A percentile compares a stretch with the other conserved stretches of the same genome.
Evolutionary conservation across 2,888 invertebrate species (phyloP).

Genomic region (Drosophila kambysellisi): DNA sequence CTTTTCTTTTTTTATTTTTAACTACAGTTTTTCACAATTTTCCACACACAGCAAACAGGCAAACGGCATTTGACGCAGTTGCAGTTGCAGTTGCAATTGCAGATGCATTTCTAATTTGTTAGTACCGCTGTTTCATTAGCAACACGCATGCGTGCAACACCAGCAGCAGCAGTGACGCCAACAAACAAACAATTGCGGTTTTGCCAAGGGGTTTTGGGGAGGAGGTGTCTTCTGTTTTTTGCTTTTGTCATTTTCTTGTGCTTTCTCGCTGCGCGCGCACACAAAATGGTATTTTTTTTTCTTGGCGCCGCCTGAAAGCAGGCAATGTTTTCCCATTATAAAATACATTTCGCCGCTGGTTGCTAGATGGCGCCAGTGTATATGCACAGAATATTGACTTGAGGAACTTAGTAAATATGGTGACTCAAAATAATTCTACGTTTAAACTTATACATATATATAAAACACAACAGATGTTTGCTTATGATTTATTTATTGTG

Average conservation of each 20-base stretch:
- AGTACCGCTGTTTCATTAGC: conserved; percentile 48
- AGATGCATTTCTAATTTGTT: conserved; percentile 58
- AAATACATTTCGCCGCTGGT: background rate
- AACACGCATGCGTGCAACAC: conserved; percentile 71
- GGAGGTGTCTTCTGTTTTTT: background rate
- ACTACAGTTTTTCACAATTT: conserved; percentile 46
- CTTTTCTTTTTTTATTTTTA: conserved; percentile 13
- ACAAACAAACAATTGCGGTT: background rate
- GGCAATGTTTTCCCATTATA: conserved; percentile 24
- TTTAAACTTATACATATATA: too few species aligned
- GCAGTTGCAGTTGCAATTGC: conserved; percentile 38
- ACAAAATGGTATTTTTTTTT: background rate
- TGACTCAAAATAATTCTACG: too few species aligned
- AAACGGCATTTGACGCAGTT: conserved; percentile 58
- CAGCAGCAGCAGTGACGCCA: background rate
- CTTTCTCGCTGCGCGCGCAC: conserved; percentile 26
- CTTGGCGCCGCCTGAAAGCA: conserved; percentile 45
- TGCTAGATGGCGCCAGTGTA: conserved; percentile 46
- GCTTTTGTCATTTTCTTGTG: conserved; percentile 38
- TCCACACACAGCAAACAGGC: conserved; percentile 33
- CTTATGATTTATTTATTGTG: background rate
- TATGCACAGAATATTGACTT: background rate
- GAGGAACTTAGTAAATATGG: background rate
- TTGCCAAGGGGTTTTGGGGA: background rate
- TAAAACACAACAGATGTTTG: background rate